Evolutionary conservation across 2,888 invertebrate genomes (phyloP), one percentile per base, ranked within the genome.

Genomic region (Ashinkailepas kermadecensis): DNA sequence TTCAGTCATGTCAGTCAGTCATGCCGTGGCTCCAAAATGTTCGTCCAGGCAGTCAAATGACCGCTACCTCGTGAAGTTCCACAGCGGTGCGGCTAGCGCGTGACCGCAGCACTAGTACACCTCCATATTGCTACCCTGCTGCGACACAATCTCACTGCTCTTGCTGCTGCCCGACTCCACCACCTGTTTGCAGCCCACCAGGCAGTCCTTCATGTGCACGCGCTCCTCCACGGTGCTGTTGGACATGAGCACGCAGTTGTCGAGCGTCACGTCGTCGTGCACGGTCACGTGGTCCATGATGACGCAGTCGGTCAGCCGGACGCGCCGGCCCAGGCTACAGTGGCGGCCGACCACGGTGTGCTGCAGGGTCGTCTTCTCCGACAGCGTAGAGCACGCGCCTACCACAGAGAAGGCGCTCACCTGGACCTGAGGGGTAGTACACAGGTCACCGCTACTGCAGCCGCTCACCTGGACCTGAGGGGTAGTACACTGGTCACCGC

Each of bases 341-440:
- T 83, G 83, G 39, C 83, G 83, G 15, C 84, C 84, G 39, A 84
- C 67, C 9, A 83, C 82, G 0, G 81, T 78, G 25, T 57, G 70
- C 25, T 64, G n/a, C 11, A 83, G 78, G 8, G 12, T 8, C 0
- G 81, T 82, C 1, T 54, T 67, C 25, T 64, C n/a, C 7, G 81
- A 81, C 39, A 82, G 81, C 56, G 81, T 81, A 2, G 81, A 81
- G 23, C 81, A 81, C 4, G 81, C 83, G n/a, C 83, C 83, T n/a
- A 83, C 82, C 59, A 83, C 83, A 2, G 54, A 74, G 74, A 21
- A 39, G 39, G 39, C 39, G 39, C 39, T 39, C 39, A 39, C 39
- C 39, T 39, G 39, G 2, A 39, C 39, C 39, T 39, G 39, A 39
- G 39, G 39, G 39, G 4, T 39, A 39, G 39, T 39, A 39, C 39